These are phyloP conservation scores for Whitmania pigra DNA, from an alignment of 1,140 invertebrate genomes.

Conservation along the genomic window DNA sequence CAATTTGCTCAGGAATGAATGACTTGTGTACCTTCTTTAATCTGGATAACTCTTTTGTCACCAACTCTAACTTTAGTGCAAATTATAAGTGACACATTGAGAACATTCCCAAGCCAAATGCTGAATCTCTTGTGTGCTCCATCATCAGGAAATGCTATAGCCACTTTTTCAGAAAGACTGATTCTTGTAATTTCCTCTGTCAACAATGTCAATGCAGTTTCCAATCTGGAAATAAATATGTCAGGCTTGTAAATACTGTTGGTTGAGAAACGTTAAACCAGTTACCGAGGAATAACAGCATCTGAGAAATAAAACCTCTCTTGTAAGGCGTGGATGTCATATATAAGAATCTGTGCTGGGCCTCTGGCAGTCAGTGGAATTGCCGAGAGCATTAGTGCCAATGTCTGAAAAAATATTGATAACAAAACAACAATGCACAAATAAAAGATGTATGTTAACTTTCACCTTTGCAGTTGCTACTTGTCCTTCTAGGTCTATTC, in stretches of 20 bases:
- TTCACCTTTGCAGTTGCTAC: conserved; percentile 42
- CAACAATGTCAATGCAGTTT: conserved; percentile 38
- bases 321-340: conserved; percentile 43
- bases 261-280: too few species aligned
- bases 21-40: conserved; percentile 37
- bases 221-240: conserved; percentile 31
- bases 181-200: conserved; percentile 29
- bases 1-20: too few species aligned
- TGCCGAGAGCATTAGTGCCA: conserved; percentile 38
- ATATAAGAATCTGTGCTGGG: conserved; percentile 41
- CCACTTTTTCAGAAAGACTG: conserved; percentile 28
- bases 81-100: conserved; percentile 29
- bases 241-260: not conserved
- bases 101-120: conserved; percentile 31
- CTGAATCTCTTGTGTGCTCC: conserved; percentile 41
- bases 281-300: conserved; percentile 39
- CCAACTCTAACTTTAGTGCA: conserved; percentile 40
- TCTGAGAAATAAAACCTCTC: conserved; percentile 43
- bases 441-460: not conserved
- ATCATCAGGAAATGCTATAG: conserved; percentile 41
- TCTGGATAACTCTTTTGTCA: conserved; percentile 35
- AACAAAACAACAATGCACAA: not conserved
- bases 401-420: conserved; percentile 31
- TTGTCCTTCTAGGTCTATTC: conserved; percentile 42
- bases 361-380: conserved; percentile 40